Evolutionary conservation across 1,140 invertebrate species (phyloP).

Genomic region (Eurosta solidaginis): DNA sequence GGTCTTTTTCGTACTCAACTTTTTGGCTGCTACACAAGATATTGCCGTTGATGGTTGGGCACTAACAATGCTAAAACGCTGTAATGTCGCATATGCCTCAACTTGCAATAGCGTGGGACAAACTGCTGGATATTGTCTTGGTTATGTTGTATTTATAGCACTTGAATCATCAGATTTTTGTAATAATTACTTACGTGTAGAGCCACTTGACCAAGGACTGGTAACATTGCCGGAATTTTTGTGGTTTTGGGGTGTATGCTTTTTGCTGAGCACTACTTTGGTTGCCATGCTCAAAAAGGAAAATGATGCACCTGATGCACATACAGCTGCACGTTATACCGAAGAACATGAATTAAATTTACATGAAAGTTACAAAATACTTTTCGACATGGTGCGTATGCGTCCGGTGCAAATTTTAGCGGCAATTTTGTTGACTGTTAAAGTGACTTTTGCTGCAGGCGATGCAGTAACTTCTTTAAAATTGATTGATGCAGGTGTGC

Average conservation of each 20-base stretch:
- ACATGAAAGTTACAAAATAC: constrained; percentile 80
- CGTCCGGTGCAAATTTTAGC: constrained; percentile 79
- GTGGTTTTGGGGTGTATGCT: constrained; percentile 93
- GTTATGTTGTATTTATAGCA: constrained; percentile 96
- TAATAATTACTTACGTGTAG: constrained; percentile 85
- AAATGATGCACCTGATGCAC: constrained; percentile 60
- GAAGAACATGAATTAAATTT: constrained; percentile 68
- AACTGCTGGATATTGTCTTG: constrained; percentile 96
- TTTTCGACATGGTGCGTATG: constrained; percentile 84
- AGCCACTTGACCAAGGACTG: constrained; percentile 73
- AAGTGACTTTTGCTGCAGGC: constrained; percentile 95
- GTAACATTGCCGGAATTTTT: constrained; percentile 89
- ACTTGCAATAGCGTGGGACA: constrained; percentile 99
- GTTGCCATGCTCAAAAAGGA: constrained; percentile 91
- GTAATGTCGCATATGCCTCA: constrained; percentile 97
- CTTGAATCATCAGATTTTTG: constrained; percentile 97
- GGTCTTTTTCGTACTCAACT: constrained; percentile 91
- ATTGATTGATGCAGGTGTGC: constrained; percentile 92
- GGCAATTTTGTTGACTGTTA: constrained; percentile 85
- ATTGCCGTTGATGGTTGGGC: constrained; percentile 99
- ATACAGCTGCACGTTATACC: constrained; percentile 59
- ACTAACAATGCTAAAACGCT: constrained; percentile 95
- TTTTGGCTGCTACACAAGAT: constrained; percentile 98
- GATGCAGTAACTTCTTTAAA: constrained; percentile 95
- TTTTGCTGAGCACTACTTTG: constrained; percentile 88